phyloP scores from a whole-genome alignment of 2,797 vertebrate species.

The Tympanoctomys barrerae region DNA sequence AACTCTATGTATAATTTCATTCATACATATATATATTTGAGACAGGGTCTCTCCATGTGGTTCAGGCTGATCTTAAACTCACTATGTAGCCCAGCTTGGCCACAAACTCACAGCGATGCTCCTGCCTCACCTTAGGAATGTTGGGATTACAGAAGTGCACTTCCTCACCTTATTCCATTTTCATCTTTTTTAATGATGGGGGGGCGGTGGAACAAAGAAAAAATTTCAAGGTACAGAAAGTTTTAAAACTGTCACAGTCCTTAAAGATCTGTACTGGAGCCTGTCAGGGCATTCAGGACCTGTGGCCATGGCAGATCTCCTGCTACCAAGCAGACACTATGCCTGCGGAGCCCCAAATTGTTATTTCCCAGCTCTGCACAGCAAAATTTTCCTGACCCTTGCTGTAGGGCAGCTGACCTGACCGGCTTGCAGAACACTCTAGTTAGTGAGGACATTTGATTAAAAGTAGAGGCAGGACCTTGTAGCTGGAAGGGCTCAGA shows the following conservation, averaged over 20 bases:
- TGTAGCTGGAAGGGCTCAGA: neutral
- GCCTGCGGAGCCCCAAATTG: neutral
- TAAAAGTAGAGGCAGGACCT: neutral
- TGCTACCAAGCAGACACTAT: neutral
- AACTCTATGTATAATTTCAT: neutral
- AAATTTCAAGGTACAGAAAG: constrained; percentile 18
- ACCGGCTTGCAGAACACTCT: neutral
- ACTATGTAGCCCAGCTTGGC: neutral
- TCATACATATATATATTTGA: neutral
- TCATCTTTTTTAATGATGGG: constrained; percentile 45
- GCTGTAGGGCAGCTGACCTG: neutral
- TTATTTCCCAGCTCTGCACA: neutral
- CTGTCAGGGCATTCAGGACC: neutral
- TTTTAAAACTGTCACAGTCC: neutral
- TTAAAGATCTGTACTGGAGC: constrained; percentile 23
- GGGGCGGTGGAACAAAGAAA: constrained; percentile 38
- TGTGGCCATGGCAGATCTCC: neutral
- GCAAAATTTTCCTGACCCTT: neutral
- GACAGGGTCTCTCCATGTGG: neutral
- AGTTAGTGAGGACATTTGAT: constrained; percentile 4
- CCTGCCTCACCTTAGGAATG: no score
- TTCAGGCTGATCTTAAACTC: neutral
- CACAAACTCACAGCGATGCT: no score
- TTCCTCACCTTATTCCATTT: neutral
- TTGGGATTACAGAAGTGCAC: neutral